Conservation (phyloP, 2,797 vertebrate species). For the Esox lucius region DNA sequence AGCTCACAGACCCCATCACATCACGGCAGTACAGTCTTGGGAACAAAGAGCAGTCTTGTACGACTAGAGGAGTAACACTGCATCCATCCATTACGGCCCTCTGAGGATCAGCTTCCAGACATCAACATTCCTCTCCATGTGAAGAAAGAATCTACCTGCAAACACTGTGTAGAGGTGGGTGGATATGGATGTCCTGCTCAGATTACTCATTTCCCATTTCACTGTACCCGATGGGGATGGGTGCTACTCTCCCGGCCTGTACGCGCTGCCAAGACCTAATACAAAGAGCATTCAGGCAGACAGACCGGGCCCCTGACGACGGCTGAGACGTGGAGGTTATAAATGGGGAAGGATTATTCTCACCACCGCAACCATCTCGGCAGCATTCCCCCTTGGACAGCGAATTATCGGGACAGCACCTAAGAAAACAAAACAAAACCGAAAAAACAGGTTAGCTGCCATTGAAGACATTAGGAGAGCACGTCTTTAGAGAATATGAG, state of each 20-base stretch:
- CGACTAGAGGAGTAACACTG: background rate
- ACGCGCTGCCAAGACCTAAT: background rate
- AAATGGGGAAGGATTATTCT: constrained; percentile 55
- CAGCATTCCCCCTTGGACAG: constrained; percentile 95
- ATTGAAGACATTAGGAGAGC: background rate
- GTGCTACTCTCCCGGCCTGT: background rate
- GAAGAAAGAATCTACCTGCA: constrained; percentile 4
- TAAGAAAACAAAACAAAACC: constrained; percentile 52
- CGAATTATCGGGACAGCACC: constrained; percentile 96
- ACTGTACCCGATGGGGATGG: background rate
- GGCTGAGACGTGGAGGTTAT: constrained; percentile 2
- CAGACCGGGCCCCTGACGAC: background rate
- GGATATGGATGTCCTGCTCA: background rate
- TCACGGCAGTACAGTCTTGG: background rate
- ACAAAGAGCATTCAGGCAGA: background rate
- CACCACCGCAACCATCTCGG: constrained; percentile 98
- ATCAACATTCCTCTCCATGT: constrained; percentile 7
- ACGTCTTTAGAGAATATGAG: background rate
- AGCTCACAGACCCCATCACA: background rate
- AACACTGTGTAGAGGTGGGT: background rate
- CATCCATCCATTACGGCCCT: constrained; percentile 20
- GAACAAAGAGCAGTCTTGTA: constrained; percentile 27
- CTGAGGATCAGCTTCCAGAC: constrained; percentile 20
- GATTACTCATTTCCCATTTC: constrained; percentile 3
- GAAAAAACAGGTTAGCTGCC: background rate